Base-by-base conservation (phyloP, 1,140 invertebrate species). In the Panulirus ornatus region DNA sequence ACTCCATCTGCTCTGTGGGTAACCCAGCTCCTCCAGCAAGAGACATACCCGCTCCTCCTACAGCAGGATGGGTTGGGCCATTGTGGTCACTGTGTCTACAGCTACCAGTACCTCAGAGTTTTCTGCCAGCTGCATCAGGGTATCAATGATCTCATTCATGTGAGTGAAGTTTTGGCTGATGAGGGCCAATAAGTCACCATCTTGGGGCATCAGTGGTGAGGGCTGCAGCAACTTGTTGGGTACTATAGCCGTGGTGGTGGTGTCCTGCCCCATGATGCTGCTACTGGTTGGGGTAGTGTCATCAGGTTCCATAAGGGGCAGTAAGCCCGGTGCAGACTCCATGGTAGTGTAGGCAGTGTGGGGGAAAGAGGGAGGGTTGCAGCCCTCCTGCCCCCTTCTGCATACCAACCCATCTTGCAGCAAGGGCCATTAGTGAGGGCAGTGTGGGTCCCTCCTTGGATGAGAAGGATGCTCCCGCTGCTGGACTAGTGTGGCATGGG, bases 1-100 rank as follows among this genome's bases (percentile, higher is more conserved):
- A 94, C 92, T 96, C 95, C 38, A 96, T 94, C 66, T 96, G 94
- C 84, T 94, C 92, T 97, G 96, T 79, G 95, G 93, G n/a, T 94
- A 92, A 70, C 94, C 92, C 27, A 92, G 92, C 87, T 94, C 94
- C 34, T 94, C 93, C 47, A 95, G 93, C 66, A 94, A 93, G 87
- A 95, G 95, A 71, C 92, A 92, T 2, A 93, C 93, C 66, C 93
- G 93, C 30, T 92, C 92, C 85, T 94, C 93, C 86, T 93, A 93
- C 6, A 63, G 44, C 58, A n/a, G n/a, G n/a, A n/a, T n/a, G n/a
- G n/a, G n/a, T n/a, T n/a, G n/a, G n/a, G n/a, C n/a, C n/a, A n/a
- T n/a, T 3, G 22, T n/a, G 34, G 16, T 36, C 11, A 36, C 82
- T 14, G 36, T 71, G 36, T 84, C 82, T 58, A 84, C 63, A 19